These are phyloP conservation scores for Triplophysa tibetana DNA, from an alignment of 2,113 vertebrate genomes.

Conservation along the genomic window DNA sequence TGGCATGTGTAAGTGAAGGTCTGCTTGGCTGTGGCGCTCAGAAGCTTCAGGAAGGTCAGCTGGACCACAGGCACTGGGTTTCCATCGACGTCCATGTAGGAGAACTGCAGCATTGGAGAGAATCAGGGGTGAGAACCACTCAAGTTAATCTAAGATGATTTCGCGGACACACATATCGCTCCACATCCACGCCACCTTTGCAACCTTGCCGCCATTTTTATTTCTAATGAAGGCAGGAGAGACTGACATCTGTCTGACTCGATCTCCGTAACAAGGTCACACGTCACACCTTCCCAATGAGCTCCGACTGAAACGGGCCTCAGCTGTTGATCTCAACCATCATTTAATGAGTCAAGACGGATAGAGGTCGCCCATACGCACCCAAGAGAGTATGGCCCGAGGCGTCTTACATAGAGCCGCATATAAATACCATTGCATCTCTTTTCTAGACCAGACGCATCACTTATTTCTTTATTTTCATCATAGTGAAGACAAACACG, in stretches of 20 bases:
- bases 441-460: slow-evolving; percentile 33
- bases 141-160: slow-evolving; percentile 13
- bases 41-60: slow-evolving; percentile 87
- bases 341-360: slow-evolving; percentile 49
- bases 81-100: slow-evolving; percentile 82
- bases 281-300: slow-evolving; percentile 30
- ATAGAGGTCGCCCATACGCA: slow-evolving; percentile 38
- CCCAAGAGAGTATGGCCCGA: slow-evolving; percentile 41
- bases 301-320: slow-evolving; percentile 19
- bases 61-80: slow-evolving; percentile 82
- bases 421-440: slow-evolving; percentile 31
- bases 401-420: slow-evolving; percentile 41
- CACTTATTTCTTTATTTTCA: slow-evolving; percentile 42
- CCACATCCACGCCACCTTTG: slow-evolving; percentile 1
- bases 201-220: background rate
- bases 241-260: slow-evolving; percentile 36
- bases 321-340: slow-evolving; percentile 23
- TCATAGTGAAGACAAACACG: slow-evolving; percentile 1
- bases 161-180: background rate
- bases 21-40: slow-evolving; percentile 83
- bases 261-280: slow-evolving; percentile 49
- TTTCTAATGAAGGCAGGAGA: slow-evolving; percentile 25
- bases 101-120: slow-evolving; percentile 75
- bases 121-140: slow-evolving; percentile 31
- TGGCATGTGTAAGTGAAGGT: slow-evolving; percentile 86